Percentiles rank a stretch among this genome's conserved stretches.
These are phyloP conservation scores for Saimiri boliviensis DNA, from an alignment of 2,113 vertebrate genomes.

Conservation along the genomic window DNA sequence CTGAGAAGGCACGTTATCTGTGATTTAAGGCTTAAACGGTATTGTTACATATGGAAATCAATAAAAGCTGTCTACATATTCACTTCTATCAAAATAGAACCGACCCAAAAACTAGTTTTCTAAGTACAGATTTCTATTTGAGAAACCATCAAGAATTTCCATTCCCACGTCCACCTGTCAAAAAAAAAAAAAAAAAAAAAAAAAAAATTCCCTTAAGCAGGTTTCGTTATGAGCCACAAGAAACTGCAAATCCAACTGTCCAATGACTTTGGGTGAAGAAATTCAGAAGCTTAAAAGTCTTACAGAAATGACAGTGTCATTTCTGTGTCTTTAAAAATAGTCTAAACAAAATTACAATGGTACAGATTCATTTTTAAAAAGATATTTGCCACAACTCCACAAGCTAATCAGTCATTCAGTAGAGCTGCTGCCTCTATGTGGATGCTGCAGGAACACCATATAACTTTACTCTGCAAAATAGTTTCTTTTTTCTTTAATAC, in stretches of 20 bases:
- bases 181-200: slow-evolving; percentile 43
- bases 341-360: slow-evolving; percentile 53
- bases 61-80: slow-evolving; percentile 72
- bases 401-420: slow-evolving; percentile 64
- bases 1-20: slow-evolving; percentile 93
- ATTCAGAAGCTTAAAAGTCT: slow-evolving; percentile 76
- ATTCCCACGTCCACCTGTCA: slow-evolving; percentile 47
- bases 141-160: slow-evolving; percentile 57
- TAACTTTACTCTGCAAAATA: slow-evolving; percentile 84
- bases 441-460: slow-evolving; percentile 58
- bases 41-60: slow-evolving; percentile 79
- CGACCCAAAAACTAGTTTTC: slow-evolving; percentile 44
- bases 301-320: slow-evolving; percentile 74
- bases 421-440: slow-evolving; percentile 45
- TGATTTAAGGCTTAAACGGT: slow-evolving; percentile 90
- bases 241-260: neutral
- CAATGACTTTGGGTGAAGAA: slow-evolving; percentile 77
- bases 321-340: slow-evolving; percentile 73
- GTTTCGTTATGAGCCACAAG: slow-evolving; percentile 59
- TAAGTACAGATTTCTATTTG: slow-evolving; percentile 48
- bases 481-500: slow-evolving; percentile 77
- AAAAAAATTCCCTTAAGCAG: slow-evolving; percentile 1
- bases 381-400: slow-evolving; percentile 69
- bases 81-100: slow-evolving; percentile 63
- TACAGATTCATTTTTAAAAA: slow-evolving; percentile 66